Conservation (phyloP, 2,797 vertebrate species). For the Pempheris klunzingeri region DNA sequence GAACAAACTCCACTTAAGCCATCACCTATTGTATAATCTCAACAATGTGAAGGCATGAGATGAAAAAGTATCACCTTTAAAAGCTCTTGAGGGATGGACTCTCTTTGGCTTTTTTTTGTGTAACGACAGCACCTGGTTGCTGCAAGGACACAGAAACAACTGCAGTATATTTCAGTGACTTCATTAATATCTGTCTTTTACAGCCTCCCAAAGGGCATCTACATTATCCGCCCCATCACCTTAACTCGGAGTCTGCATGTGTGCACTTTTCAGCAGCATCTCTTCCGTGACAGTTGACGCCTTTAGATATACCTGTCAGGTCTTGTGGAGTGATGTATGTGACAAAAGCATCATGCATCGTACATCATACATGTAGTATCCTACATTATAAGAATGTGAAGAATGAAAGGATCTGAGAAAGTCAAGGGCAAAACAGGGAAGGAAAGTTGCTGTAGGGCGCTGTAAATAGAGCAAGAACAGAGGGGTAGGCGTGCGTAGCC, state of each 20-base stretch:
- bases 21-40: not conserved
- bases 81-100: not conserved
- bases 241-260: slow-evolving; percentile 37
- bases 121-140: slow-evolving; percentile 30
- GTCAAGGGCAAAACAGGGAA: slow-evolving; percentile 53
- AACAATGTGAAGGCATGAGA: not conserved
- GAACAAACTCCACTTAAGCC: not conserved
- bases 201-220: slow-evolving; percentile 44
- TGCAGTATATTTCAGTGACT: slow-evolving; percentile 33
- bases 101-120: slow-evolving; percentile 20
- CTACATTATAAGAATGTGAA: slow-evolving; percentile 26
- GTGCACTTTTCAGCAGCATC: slow-evolving; percentile 17
- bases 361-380: slow-evolving; percentile 21
- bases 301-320: slow-evolving; percentile 32
- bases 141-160: slow-evolving; percentile 40
- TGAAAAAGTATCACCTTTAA: not conserved
- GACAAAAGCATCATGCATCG: too few relatives aligned
- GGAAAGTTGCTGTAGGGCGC: slow-evolving; percentile 24
- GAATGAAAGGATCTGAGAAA: slow-evolving; percentile 46
- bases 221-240: slow-evolving; percentile 32
- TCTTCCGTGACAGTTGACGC: slow-evolving; percentile 23
- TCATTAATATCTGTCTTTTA: slow-evolving; percentile 56
- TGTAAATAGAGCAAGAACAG: slow-evolving; percentile 54
- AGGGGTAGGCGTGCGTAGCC: slow-evolving; percentile 36
- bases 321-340: not conserved